A percentile compares a stretch with the other conserved stretches of the same genome.
Conservation (phyloP, 2,797 vertebrate species). For the Mastacembelus armatus region DNA sequence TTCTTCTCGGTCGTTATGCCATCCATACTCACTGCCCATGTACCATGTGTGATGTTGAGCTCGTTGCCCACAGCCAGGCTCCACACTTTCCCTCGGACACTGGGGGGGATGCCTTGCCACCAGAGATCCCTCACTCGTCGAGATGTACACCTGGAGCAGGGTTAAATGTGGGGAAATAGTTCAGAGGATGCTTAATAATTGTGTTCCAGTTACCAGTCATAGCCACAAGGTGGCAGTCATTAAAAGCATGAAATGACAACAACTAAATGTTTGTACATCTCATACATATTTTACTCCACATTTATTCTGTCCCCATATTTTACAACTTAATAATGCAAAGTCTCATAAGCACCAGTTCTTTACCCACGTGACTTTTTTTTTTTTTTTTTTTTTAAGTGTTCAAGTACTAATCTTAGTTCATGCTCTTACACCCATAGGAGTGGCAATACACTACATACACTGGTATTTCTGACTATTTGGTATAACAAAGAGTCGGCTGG, state of each 20-base stretch:
- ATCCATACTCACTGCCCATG: fast-evolving
- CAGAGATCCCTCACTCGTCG: slow-evolving; percentile 92
- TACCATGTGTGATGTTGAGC: slow-evolving; percentile 96
- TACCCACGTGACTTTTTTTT: no score
- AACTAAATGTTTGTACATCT: no score
- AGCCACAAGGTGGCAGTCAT: slow-evolving; percentile 12
- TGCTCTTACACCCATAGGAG: background rate
- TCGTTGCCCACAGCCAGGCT: slow-evolving; percentile 96
- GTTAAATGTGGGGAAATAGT: background rate
- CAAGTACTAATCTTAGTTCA: background rate
- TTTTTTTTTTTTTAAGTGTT: background rate
- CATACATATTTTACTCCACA: background rate
- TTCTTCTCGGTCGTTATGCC: background rate
- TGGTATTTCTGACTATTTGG: background rate
- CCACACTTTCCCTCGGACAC: slow-evolving; percentile 95
- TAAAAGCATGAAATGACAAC: background rate
- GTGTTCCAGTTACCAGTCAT: background rate
- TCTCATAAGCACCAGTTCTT: no score
- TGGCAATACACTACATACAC: background rate
- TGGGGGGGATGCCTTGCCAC: slow-evolving; percentile 97
- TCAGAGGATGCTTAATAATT: no score
- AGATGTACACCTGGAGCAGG: slow-evolving; percentile 87
- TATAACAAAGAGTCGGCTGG: background rate
- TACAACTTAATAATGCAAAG: background rate
- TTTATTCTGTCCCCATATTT: background rate